phyloP scores from a whole-genome alignment of 2,113 vertebrate genomes.

The Cyprinus carpio region DNA sequence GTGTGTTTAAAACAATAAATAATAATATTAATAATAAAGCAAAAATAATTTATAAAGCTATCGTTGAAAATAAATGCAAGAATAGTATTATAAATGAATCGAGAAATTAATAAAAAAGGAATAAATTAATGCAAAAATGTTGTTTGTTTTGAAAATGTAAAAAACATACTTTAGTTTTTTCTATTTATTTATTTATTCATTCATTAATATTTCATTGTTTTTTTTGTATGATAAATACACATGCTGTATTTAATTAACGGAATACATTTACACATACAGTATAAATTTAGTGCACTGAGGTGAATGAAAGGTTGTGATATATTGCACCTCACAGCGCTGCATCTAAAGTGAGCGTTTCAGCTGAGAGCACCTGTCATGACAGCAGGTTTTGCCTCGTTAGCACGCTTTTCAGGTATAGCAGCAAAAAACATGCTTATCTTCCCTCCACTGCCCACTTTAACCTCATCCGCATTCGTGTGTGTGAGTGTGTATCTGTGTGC shows the following conservation, averaged over 20 bases:
- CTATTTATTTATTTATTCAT: not conserved
- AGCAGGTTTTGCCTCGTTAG: conserved; percentile 47
- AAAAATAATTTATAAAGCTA: not conserved
- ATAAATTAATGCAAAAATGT: not conserved
- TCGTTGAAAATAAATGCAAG: not conserved
- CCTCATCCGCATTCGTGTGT: conserved; percentile 21
- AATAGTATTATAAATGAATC: not conserved
- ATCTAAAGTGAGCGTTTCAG: conserved; percentile 16
- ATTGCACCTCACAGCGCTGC: conserved; percentile 6
- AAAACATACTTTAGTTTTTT: not conserved
- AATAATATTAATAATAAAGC: not conserved
- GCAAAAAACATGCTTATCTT: conserved; percentile 49
- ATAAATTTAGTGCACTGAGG: not conserved
- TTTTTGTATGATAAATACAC: not conserved
- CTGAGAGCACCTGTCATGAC: conserved; percentile 40
- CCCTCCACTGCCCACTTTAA: conserved; percentile 24
- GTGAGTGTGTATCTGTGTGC: conserved; percentile 29
- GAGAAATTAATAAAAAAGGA: not conserved
- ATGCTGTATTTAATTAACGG: not conserved
- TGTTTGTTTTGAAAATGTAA: not conserved
- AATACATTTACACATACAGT: not conserved
- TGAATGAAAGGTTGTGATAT: conserved; percentile 4
- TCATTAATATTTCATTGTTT: not conserved
- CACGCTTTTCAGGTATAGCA: conserved; percentile 65
- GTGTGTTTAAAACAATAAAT: not conserved